Evolutionary conservation across 2,888 invertebrate genomes (phyloP), one percentile per base, ranked within the genome.

Genomic region (Pyrrhosoma nymphula): DNA sequence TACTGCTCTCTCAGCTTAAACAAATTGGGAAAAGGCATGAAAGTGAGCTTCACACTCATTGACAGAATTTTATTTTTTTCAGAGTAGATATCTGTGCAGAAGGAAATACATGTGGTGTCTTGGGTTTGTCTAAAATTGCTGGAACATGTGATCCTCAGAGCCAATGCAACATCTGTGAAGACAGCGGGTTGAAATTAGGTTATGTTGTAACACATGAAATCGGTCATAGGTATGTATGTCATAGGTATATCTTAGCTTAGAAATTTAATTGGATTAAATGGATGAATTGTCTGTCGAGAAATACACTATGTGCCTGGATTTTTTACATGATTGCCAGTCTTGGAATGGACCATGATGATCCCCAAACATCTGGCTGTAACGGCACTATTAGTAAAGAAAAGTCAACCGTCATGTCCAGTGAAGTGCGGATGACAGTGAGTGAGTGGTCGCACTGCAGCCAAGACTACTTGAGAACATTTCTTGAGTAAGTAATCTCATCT

Each of bases 201-300:
- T 97, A 97, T 96, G 97, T 97, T 55, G 97, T 98, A 69, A 97
- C 98, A 39, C 98, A 98, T 96, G 97, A 98, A 96, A 96, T 98
- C 88, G 98, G 97, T 95, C 98, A 98, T 96, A 97, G 97, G 98
- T 98, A 96, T 96, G 97, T 96, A 95, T 95, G 56, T 56, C 16
- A 8, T 56, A 12, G 16, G 10, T 56, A 16, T 56, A 60, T 60
- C 3, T 20, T 1, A 60, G 12, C 12, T 60, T 20, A 60, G 20
- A 60, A 12, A 60, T 60, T 60, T 60, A 60, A 60, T 60, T 14
- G 3, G 60, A 60, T 20, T 20, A 60, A 56, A 60, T 12, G 2
- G 47, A 47, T 47, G 47, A 47, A 47, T 47, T 47, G 47, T 47
- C 8, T 47, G 47, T 47, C 8, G 47, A 14, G 60, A 60, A 60